Base-by-base conservation (phyloP, 2,888 invertebrate genomes). In the Hypercompe scribonia region DNA sequence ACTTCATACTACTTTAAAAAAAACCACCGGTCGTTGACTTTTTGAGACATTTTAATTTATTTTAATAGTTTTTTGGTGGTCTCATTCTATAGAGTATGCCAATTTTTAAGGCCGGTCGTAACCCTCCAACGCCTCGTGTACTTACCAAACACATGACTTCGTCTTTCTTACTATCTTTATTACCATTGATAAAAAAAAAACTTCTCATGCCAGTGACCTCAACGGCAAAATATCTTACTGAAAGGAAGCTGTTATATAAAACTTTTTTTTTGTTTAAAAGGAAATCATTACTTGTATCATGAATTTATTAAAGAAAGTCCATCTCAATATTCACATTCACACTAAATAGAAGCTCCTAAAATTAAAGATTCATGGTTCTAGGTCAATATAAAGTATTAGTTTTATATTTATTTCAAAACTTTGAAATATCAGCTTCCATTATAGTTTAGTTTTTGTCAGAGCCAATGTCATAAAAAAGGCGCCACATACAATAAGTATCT, bases 141-240 rank as follows among this genome's bases (percentile, higher is more conserved):
- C 50, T 54, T 50, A 50, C 24, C 11, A n/a, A 18, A 18, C 18
- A 2, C 2, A 58, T 4, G 11, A 28, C 5, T 1, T 58, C 5
- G 15, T 58, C 28, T 54, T 54, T 58, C 58, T 5, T 3, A n/a
- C 13, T 46, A 15, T 28, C 13, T 28, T n/a, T 10, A n/a, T 54
- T 7, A n/a, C 11, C 5, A 50, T n/a, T 24, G 24, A 54, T n/a
- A 3, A n/a, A 54, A 58, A 13, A 61, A 34, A 63, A 58, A 42
- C 2, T 15, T n/a, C 11, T 18, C 34, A 46, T 65, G 74, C 71
- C 74, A 71, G 68, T 10, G 74, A 74, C 74, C 71, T 70, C 63
- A 21, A 39, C 39, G 8, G 31, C 5, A 42, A 63, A 63, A 46
- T 10, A 7, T 50, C 36, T 31, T 24, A 31, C 11, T 28, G 50